Evolutionary conservation across 1,140 invertebrate genomes (phyloP).

Genomic region (Akabosia matsudoensis): DNA sequence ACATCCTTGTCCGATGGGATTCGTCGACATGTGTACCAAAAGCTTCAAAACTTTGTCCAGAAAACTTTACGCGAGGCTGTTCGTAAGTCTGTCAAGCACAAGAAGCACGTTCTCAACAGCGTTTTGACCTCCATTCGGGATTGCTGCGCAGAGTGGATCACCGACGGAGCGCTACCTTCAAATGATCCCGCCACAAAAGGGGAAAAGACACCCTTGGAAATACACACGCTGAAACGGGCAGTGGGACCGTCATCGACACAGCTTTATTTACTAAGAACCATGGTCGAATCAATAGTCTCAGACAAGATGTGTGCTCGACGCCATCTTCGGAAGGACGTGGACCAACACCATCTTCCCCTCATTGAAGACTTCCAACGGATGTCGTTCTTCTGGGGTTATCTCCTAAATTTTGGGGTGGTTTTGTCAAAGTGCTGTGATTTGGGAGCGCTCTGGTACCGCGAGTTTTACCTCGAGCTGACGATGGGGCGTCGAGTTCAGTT

Average conservation of each 20-base stretch:
- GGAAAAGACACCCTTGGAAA: constrained; percentile 91
- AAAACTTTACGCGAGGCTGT: constrained; percentile 83
- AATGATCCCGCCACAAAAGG: constrained; percentile 85
- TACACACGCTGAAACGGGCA: constrained; percentile 87
- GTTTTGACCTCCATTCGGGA: constrained; percentile 92
- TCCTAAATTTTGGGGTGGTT: constrained; percentile 87
- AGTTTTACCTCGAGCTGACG: constrained; percentile 99
- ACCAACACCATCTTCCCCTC: constrained; percentile 70
- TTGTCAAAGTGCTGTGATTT: constrained; percentile 93
- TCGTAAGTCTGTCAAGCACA: constrained; percentile 95
- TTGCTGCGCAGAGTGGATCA: constrained; percentile 93
- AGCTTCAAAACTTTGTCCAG: constrained; percentile 97
- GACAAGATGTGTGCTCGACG: constrained; percentile 96
- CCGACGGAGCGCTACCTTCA: constrained; percentile 78
- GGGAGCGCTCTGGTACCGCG: constrained; percentile 97
- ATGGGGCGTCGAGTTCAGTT: constrained; percentile 99
- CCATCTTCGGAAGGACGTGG: constrained; percentile 92
- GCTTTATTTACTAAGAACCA: constrained; percentile 98
- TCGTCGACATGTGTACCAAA: constrained; percentile 87
- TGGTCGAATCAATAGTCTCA: constrained; percentile 95
- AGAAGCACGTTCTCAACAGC: constrained; percentile 91
- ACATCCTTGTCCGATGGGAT: constrained; percentile 97
- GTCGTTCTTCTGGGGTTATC: constrained; percentile 94
- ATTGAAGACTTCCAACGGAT: constrained; percentile 94
- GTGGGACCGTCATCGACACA: constrained; percentile 90